These are phyloP conservation scores for Lepus townsendii DNA, from an alignment of 2,797 vertebrate genomes.

Conservation along the genomic window DNA sequence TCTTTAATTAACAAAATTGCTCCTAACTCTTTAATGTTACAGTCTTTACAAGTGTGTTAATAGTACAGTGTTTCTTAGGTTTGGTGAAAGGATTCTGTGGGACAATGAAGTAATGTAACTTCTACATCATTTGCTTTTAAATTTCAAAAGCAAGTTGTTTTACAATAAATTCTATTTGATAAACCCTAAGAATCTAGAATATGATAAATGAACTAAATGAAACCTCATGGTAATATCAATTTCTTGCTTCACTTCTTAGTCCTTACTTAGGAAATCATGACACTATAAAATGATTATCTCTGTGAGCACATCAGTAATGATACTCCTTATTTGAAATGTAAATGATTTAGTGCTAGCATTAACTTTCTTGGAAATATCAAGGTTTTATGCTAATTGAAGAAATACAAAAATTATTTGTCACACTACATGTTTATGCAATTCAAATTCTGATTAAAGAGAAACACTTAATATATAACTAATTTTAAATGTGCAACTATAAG, in stretches of 20 bases:
- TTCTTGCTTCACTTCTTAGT: neutral
- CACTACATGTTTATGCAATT: conserved; percentile 49
- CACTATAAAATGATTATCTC: neutral
- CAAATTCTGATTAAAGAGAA: conserved; percentile 56
- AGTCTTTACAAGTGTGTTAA: conserved; percentile 11
- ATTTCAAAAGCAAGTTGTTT: conserved; percentile 52
- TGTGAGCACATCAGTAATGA: neutral
- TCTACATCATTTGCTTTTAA: conserved; percentile 12
- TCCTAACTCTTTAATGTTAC: conserved; percentile 77
- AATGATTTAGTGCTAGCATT: conserved; percentile 15
- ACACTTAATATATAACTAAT: conserved; percentile 57
- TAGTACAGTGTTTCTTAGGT: conserved; percentile 23
- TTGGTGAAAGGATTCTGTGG: conserved; percentile 70
- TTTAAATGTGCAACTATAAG: conserved; percentile 39
- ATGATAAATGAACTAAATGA: neutral
- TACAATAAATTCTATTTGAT: neutral
- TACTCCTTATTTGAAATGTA: conserved; percentile 19
- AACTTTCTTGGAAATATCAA: conserved; percentile 36
- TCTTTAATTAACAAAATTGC: conserved; percentile 69
- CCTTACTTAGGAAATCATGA: neutral
- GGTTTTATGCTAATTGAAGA: conserved; percentile 34
- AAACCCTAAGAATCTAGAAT: neutral
- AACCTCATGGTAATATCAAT: neutral
- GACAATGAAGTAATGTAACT: conserved; percentile 7
- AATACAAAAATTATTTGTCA: conserved; percentile 47